These are phyloP conservation scores for Zootoca vivipara DNA, from an alignment of 2,113 vertebrate species.

Conservation along the genomic window DNA sequence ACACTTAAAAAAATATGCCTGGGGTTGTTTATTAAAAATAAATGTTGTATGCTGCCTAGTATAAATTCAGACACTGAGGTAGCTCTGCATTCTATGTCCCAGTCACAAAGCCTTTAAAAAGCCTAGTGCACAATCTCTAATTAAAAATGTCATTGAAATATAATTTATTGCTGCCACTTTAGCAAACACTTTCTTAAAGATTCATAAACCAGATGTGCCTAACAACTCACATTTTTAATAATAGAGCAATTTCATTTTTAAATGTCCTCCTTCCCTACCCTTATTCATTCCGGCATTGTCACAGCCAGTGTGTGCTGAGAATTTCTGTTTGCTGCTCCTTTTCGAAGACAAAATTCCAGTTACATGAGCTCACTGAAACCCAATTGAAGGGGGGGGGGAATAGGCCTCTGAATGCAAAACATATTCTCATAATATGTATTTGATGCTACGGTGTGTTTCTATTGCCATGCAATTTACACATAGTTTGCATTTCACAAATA, in stretches of 20 bases:
- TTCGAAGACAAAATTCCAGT: constrained; percentile 24
- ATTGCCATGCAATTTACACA: constrained; percentile 23
- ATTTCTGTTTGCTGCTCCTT: constrained; percentile 14
- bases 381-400: constrained; percentile 23
- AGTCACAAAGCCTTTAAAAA: constrained; percentile 56
- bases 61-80: constrained; percentile 4
- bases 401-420: constrained; percentile 37
- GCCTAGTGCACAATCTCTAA: constrained; percentile 61
- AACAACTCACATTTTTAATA: constrained; percentile 70
- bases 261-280: constrained; percentile 42
- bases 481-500: background rate
- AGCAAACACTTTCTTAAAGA: constrained; percentile 64
- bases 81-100: constrained; percentile 32
- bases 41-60: constrained; percentile 31
- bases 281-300: constrained; percentile 30
- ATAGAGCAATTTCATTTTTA: constrained; percentile 61
- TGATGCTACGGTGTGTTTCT: constrained; percentile 18
- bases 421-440: constrained; percentile 21
- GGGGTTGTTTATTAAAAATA: background rate
- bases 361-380: constrained; percentile 38
- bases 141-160: constrained; percentile 69
- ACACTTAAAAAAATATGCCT: background rate
- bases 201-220: constrained; percentile 70
- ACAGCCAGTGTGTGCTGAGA: constrained; percentile 44
- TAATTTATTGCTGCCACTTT: constrained; percentile 69